Evolutionary conservation across 92 coral and sea anemone species (phyloP), one percentile per base, ranked within the genome.

Genomic region (Anthopleura xanthogrammica): DNA sequence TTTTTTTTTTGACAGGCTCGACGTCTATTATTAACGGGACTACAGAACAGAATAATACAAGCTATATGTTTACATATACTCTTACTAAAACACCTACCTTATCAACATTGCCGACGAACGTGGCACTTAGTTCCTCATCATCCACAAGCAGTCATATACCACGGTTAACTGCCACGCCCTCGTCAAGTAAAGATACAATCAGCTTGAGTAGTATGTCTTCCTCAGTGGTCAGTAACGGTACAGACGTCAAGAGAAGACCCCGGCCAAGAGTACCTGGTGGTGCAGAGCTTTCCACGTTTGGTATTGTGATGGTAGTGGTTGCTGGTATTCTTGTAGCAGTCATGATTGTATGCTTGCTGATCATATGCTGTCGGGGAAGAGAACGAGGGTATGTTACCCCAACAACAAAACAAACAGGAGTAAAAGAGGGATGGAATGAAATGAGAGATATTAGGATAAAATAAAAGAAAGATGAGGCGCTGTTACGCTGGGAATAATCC

Each of bases 301-400:
- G 92, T 22, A 89, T 89, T 40, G 82, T 89, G 73, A 85, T 89
- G 85, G 72, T 89, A 22, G 64, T 80, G 52, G 56, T 89, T 56
- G 92, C 89, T 23, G 92, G 89, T 13, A 76, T 89, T 62, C 85
- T 89, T 20, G 50, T 89, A 36, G 83, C 76, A 3, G 72, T 77
- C 41, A 86, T 89, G 89, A 77, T 83, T 14, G 76, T 89, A 11
- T 83, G 87, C 50, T 86, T 89, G 80, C 40, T 86, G 29, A 65
- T 84, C 72, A 89, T 89, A 41, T 89, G 92, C 84, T 89, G 89
- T 62, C 65, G 86, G 24, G 92, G 92, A 23, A 72, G 89, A 86
- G 92, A 88, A 55, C 68, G 87, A 41, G 86, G 91, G 91, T 88
- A 84, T 29, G 91, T 24, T 23, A 13, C 40, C 9, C 40, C 36